Base-by-base conservation (phyloP, 1,140 invertebrate species). In the Bombus sibiricus region DNA sequence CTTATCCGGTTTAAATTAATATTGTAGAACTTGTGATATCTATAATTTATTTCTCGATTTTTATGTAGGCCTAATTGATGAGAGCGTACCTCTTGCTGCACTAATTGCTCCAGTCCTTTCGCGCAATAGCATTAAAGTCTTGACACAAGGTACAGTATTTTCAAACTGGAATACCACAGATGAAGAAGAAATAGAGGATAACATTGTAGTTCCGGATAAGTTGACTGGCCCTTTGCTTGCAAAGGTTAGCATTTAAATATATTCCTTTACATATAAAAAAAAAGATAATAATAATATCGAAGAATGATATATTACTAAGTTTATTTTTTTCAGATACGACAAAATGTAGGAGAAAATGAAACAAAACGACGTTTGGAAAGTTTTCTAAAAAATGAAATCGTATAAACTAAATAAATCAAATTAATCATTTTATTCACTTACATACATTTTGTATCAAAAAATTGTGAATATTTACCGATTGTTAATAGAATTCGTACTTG, bases 91-190 rank as follows among this genome's bases (percentile, higher is more conserved):
- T 2, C 85, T 90, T 4, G 85, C 87, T 18, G 89, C 89, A 25
- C 74, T 90, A 75, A 90, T 90, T 64, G 77, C 89, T 22, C 89
- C 87, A 32, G 89, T 69, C 3, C 82, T 90, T 13, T 89, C 89
- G 3, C 81, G 82, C n/a, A 85, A 90, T 47, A 89, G 77, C 41
- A 89, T 90, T 57, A 89, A 81, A 83, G 53, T 75, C 18, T 79
- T 89, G 53, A 89, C 88, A 2, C 85, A 77, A 5, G 88, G 82
- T 39, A 85, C 88, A 8, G 43, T 37, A 75, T 89, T 83, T 59
- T 64, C 80, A 18, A 88, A 83, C 25, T 47, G 18, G 12, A 43
- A 39, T 71, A 18, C 28, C 22, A 37, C 22, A 1, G 32, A 43
- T 1, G 78, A 62, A 12, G 75, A 43, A 64, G 68, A 73, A 39